Evolutionary conservation across 2,888 invertebrate genomes (phyloP), one percentile per base, ranked within the genome.

Genomic region (Dynastes tityus): DNA sequence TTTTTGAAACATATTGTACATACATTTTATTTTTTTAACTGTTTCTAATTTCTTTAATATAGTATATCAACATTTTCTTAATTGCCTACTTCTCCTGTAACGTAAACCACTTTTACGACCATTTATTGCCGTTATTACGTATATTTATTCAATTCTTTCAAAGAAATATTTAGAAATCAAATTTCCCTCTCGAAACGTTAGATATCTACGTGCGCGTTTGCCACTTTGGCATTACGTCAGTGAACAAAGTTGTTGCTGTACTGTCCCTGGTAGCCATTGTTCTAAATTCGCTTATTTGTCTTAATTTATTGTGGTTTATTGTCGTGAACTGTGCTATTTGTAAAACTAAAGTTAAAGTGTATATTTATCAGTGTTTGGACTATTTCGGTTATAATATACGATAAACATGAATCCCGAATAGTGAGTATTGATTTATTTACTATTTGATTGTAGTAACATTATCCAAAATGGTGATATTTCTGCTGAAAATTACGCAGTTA

Each of bases 381-480:
- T 65, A 76, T 79, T 65, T 61, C 45, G 32, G 27, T 29, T 58
- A 58, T 51, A 68, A 53, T 40, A 68, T 55, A 32, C 74, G 49
- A 61, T 27, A 65, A 76, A 79, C 58, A 86, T 95, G 94, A 94
- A 94, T 16, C 16, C 16, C 16, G 16, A 16, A 16, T 16, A 16
- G 16, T 16, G 16, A 16, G 95, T 93, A 92, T 89, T 85, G 86
- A 87, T 87, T 88, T 87, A 88, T 85, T 85, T 85, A 84, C 84
- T 82, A 64, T 83, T 82, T 83, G 81, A 81, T 80, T 83, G 58
- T 71, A 81, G 82, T 81, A 83, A 80, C 80, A 80, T 81, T 80
- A 80, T 83, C 83, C 83, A 85, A 85, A 85, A 85, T 83, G 84
- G 83, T 81, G 79, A 82, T 82, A 83, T 83, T 85, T 85, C 85